Evolutionary conservation across 2,113 vertebrate species (phyloP).

Genomic region (Meleagris gallopavo): DNA sequence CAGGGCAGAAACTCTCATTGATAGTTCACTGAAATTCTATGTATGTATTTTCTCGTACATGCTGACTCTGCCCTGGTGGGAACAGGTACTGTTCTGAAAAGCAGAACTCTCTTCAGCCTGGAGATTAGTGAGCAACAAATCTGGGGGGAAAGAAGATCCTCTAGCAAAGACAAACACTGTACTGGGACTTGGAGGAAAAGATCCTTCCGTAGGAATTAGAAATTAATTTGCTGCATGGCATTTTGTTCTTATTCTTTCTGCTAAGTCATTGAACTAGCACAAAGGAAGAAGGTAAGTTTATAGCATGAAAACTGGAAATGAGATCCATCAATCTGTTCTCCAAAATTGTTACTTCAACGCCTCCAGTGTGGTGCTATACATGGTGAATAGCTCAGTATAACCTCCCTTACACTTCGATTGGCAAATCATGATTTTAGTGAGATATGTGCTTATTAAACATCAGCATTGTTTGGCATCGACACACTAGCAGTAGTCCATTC

Average conservation of each 20-base stretch:
- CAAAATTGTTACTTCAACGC: not conserved
- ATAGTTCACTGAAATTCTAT: not conserved
- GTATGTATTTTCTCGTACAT: not conserved
- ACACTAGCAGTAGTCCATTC: not conserved
- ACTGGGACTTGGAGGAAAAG: not conserved
- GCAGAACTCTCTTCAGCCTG: accelerated
- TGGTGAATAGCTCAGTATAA: not conserved
- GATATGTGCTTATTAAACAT: not conserved
- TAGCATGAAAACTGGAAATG: not conserved
- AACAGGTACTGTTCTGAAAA: not conserved
- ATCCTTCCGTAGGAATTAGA: not conserved
- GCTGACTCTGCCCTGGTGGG: not conserved
- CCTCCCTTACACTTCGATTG: not conserved
- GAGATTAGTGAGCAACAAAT: not conserved
- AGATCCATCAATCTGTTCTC: not conserved
- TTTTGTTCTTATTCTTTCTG: not conserved
- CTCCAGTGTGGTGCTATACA: not conserved
- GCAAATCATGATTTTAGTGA: not conserved
- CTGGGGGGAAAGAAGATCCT: not conserved
- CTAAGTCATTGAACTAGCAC: not conserved
- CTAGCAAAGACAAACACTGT: not conserved
- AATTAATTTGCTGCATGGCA: not conserved
- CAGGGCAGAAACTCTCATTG: not conserved
- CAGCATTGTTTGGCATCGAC: not conserved
- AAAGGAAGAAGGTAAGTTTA: not conserved